Evolutionary conservation across 2,797 vertebrate genomes (phyloP), one percentile per base, ranked within the genome.

Genomic region (Hemibagrus guttatus): DNA sequence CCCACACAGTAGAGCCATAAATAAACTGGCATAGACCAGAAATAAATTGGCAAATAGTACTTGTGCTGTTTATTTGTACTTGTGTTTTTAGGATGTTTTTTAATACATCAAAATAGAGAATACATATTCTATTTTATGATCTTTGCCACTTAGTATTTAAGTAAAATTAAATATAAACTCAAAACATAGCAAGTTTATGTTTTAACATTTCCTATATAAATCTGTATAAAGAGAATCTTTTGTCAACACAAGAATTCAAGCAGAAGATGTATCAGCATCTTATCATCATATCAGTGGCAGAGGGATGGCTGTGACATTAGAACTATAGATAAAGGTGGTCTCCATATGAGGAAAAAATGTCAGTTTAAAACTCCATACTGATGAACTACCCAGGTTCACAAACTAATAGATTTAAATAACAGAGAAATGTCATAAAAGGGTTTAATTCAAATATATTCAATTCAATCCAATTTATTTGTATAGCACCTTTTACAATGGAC

Each of bases 341-440:
- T 83, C 94, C 95, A 0, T 75, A 61, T 35, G 84, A 87, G 88
- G 95, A 96, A 89, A 94, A 94, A 81, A 96, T 95, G 91, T 95
- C 90, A 96, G 88, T 90, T 96, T 95, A 89, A 96, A 83, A 11
- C 92, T 93, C 93, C 92, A 96, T 56, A 96, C 95, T 64, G 95
- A 94, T 42, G 93, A 95, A 7, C 95, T 95, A 17, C 93, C 95
- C 76, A 96, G 68, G 11, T 89, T 88, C 31, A 85, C 75, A 19
- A 72, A 68, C 35, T 95, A 89, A 96, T 86, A 89, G 90, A 95
- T 79, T 95, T 61, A 64, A 93, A 94, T 95, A 14, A 49, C 35
- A 64, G 35, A 46, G 17, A 63, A 78, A 1, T 72, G 52, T 39
- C 4, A 75, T 63, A 13, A 6, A 54, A 52, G 4, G 35, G 5